Evolutionary conservation across 2,113 vertebrate genomes (phyloP), one percentile per base, ranked within the genome.

Genomic region (Pygathrix nemaeus): DNA sequence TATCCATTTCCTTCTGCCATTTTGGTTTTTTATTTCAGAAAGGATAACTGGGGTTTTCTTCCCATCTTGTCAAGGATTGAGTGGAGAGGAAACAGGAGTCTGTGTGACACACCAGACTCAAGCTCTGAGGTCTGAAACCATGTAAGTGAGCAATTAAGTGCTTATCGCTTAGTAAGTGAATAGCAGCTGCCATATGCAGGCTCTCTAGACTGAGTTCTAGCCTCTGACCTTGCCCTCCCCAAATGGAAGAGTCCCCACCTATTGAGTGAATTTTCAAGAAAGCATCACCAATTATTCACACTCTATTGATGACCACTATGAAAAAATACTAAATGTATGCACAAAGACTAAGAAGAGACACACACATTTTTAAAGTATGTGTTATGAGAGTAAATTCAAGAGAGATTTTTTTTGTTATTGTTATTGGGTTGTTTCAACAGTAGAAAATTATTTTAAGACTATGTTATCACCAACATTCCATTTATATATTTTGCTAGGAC

Each of bases 381-480:
- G 45, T 16, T 83, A 43, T 17, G 23, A 92, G 30, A 85, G n/a
- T 7, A n/a, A 94, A 84, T 80, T 91, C 40, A 81, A 94, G 14
- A 78, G 13, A 57, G 43, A 30, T 18, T 61, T 91, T 94, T 66
- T 43, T 32, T 55, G 35, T n/a, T 61, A 68, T 3, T 75, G 80
- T 45, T 76, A 48, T 2, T 27, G 48, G 35, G 25, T 66, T 96
- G 50, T 94, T 91, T 40, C 81, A 52, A 79, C 61, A 45, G 30
- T 8, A 61, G 93, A 73, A 86, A 85, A 73, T 66, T 83, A 87
- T 64, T 79, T 72, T 68, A 90, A 73, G 75, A 87, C 16, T 35
- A 94, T 72, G 25, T 93, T 48, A 95, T 87, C 86, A 76, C 5
- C 86, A 61, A 88, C 57, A 81, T 93, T 95, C 64, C 84, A 75